Evolutionary conservation across 1,140 invertebrate species (phyloP).

Genomic region (Drosophila saltans): DNA sequence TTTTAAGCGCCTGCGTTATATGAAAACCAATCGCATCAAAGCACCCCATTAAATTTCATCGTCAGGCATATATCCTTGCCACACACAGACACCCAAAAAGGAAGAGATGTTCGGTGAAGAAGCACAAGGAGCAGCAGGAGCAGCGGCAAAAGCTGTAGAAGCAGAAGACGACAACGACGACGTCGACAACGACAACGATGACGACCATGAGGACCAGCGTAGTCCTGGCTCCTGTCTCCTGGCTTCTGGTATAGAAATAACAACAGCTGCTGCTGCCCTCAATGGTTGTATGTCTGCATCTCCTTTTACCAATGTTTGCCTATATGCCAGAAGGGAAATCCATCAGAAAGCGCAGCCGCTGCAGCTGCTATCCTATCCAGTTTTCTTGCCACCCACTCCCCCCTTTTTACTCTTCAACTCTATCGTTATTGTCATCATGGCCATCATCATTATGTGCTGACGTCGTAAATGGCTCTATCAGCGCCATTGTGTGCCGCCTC

Average conservation of each 20-base stretch:
- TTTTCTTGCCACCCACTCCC: not conserved
- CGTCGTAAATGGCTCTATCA: slow-evolving; percentile 81
- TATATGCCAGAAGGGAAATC: slow-evolving; percentile 71
- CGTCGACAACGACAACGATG: not conserved
- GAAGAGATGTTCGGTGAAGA: slow-evolving; percentile 12
- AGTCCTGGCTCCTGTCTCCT: not conserved
- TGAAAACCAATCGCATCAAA: slow-evolving; percentile 84
- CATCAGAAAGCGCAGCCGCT: slow-evolving; percentile 71
- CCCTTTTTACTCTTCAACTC: not conserved
- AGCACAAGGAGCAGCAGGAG: not conserved
- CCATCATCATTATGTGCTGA: slow-evolving; percentile 79
- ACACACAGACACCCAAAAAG: slow-evolving; percentile 18
- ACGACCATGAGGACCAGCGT: not conserved
- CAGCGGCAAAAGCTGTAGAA: not conserved
- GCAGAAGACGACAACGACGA: not conserved
- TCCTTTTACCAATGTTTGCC: slow-evolving; percentile 62
- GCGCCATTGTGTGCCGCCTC: slow-evolving; percentile 58
- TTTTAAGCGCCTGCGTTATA: slow-evolving; percentile 84
- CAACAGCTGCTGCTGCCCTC: slow-evolving; percentile 58
- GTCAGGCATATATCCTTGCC: slow-evolving; percentile 82
- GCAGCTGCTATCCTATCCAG: slow-evolving; percentile 45
- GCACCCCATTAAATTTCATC: slow-evolving; percentile 84
- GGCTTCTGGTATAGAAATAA: slow-evolving; percentile 58
- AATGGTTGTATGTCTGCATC: slow-evolving; percentile 40
- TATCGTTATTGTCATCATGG: slow-evolving; percentile 63